Base-by-base conservation (phyloP, 2,797 vertebrate species). In the Eulemur rubriventer region DNA sequence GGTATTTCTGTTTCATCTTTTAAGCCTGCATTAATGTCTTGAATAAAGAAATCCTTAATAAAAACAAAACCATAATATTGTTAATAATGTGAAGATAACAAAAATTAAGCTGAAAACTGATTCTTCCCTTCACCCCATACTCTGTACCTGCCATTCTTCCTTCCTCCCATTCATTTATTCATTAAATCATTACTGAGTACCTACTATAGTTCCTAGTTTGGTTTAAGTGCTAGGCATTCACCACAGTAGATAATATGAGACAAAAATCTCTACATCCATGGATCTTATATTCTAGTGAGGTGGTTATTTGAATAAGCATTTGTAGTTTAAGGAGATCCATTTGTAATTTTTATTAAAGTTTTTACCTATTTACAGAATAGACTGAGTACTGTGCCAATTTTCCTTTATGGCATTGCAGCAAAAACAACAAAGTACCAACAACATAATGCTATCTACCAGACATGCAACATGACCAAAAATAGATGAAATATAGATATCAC, bases 21-120 rank as follows among this genome's bases (percentile, higher is more conserved):
- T 79, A 98, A 98, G 94, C 99, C 99, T 73, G 99, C 99, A 79
- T 99, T 99, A 89, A 99, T 98, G 98, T 99, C 99, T 97, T 99
- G 97, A 94, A 99, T 98, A 98, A 99, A 99, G 97, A 99, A 99
- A 79, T 99, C 99, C 99, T 99, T 98, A 57, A 98, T n/a, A 87
- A 97, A 97, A 50, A 96, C 46, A 83, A 97, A 88, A 95, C 2
- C 76, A 86, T 70, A 78, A 73, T 50, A 63, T 12, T 78, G 61
- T 97, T 90, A 96, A 55, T 82, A 85, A 95, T 14, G 26, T 59
- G 82, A 94, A 82, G 24, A 17, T 91, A 63, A 95, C 11, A 96
- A 90, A 89, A 95, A 76, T 76, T 65, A 96, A 89, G 18, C 41
- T 75, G 57, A 90, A 91, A 84, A 65, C 46, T 46, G 38, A 67